A percentile compares a stretch with the other conserved stretches of the same genome.
Conservation (phyloP, 92 coral and sea anemone species). For the Heteractis magnifica region DNA sequence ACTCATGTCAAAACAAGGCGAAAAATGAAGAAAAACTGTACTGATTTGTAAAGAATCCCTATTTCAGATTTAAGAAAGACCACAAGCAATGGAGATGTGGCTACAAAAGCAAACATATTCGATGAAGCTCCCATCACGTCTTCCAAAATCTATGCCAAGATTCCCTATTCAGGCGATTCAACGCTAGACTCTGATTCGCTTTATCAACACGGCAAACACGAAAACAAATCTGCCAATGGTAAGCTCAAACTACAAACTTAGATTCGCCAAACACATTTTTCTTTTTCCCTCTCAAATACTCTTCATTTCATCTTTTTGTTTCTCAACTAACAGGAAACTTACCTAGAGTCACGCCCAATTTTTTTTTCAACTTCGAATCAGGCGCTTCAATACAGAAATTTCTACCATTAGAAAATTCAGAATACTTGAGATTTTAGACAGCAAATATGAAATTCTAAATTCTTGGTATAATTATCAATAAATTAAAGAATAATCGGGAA, state of each 20-base stretch:
- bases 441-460: too few species aligned
- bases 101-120: background rate
- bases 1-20: background rate
- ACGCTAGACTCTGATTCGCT: slow-evolving; percentile 31
- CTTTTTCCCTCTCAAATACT: background rate
- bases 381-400: too few species aligned
- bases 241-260: slow-evolving; percentile 5
- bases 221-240: slow-evolving; percentile 10
- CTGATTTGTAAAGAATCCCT: background rate
- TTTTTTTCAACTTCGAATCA: background rate
- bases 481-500: background rate
- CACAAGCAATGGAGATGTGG: background rate
- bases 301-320: background rate
- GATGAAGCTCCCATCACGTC: slow-evolving; percentile 11
- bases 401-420: too few species aligned
- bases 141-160: slow-evolving; percentile 17
- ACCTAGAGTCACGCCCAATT: background rate
- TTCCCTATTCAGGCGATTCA: slow-evolving; percentile 24
- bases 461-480: too few species aligned
- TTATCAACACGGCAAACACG: slow-evolving; percentile 18
- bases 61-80: slow-evolving; percentile 7
- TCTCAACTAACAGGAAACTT: background rate
- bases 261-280: background rate
- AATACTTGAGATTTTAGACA: too few species aligned
- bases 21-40: background rate